Base-by-base conservation (phyloP, 2,888 invertebrate species). In the Caenorhabditis drosophilae region DNA sequence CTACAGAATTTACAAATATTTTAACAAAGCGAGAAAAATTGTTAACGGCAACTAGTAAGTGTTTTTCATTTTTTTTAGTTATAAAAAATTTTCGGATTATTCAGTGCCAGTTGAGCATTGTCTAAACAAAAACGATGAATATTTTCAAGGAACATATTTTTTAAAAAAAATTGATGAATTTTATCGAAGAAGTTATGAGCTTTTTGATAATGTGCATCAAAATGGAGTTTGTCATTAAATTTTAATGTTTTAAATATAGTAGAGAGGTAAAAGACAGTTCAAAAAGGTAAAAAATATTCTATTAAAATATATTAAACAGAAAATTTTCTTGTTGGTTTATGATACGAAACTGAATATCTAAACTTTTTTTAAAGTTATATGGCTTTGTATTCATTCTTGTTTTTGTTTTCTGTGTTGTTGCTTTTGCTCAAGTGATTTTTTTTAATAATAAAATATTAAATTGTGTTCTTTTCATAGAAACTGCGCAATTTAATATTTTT, bases 1-100 rank as follows among this genome's bases (percentile, higher is more conserved):
- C 80, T 0, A 62, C 76, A 50, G 73, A 78, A 16, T 81, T 77
- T 60, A 69, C 70, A 4, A 53, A 58, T 31, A 60, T 67, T 16
- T 34, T 78, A 61, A 56, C 58, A 9, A 40, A 34, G 15, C 35
- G 78, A 41, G 79, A 79, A 49, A n/a, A 44, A 7, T 63, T 77
- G 20, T 48, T 76, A 15, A 42, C 45, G 16, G 55, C 61, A 26
- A 67, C 68, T 23, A 72, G 78, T 77, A 9, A 38, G 60, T 34
- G 35, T 27, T 48, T 35, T 16, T n/a, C 26, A 25, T 11, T 16
- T 41, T 40, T 31, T 6, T 20, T 11, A 23, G 31, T 11, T 2
- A 26, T 36, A 16, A 18, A 18, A 26, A 12, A 16, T 12, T 15
- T 34, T 4, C 16, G 23, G 11, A 23, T 12, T 36, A 25, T 22